Evolutionary conservation across 2,888 invertebrate species (phyloP).

Genomic region (Quadriops clusia): DNA sequence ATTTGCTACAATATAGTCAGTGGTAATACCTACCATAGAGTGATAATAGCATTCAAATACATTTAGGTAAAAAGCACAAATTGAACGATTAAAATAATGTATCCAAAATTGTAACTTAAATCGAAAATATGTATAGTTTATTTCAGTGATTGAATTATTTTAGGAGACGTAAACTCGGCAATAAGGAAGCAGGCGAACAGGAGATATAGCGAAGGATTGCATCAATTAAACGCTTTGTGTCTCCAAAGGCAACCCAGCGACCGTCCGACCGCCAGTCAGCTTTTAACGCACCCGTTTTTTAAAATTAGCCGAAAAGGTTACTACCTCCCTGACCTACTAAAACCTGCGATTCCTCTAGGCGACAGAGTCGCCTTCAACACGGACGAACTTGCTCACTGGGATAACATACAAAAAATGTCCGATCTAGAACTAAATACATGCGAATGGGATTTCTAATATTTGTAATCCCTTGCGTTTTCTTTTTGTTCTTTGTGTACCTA

Average conservation of each 20-base stretch:
- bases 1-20: no score
- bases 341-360: slow-evolving; percentile 55
- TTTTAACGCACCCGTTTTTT: slow-evolving; percentile 63
- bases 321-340: slow-evolving; percentile 51
- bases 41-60: no score
- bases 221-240: slow-evolving; percentile 63
- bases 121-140: slow-evolving; percentile 2
- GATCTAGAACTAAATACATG: slow-evolving; percentile 51
- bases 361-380: slow-evolving; percentile 41
- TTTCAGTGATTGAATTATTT: slow-evolving; percentile 7
- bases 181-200: slow-evolving; percentile 41
- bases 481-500: no score
- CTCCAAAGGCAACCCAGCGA: slow-evolving; percentile 56
- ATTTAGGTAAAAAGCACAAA: no score
- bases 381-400: slow-evolving; percentile 51
- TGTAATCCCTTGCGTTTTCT: no score
- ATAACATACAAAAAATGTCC: slow-evolving; percentile 45
- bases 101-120: no score
- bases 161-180: slow-evolving; percentile 27
- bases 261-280: slow-evolving; percentile 56
- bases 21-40: no score
- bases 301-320: slow-evolving; percentile 55
- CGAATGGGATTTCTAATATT: slow-evolving; percentile 54
- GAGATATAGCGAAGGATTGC: slow-evolving; percentile 63
- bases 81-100: no score